Conservation (phyloP, 2,113 vertebrate species). For the Rutilus rutilus region DNA sequence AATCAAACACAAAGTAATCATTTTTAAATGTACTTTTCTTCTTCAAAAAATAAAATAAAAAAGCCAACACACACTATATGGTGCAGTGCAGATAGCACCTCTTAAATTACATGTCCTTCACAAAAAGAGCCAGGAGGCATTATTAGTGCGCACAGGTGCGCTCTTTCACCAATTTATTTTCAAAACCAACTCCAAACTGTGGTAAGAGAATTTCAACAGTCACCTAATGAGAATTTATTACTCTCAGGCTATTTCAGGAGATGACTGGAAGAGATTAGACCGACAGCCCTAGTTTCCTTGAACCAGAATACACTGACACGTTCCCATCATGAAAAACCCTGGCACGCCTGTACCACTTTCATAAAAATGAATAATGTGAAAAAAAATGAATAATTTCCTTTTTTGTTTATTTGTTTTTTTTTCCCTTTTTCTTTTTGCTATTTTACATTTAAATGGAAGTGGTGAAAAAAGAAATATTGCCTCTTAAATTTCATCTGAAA, state of each 20-base stretch:
- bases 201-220: slow-evolving; percentile 24
- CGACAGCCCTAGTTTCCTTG: slow-evolving; percentile 65
- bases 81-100: not conserved
- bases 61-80: not conserved
- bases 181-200: not conserved
- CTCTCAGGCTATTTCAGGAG: slow-evolving; percentile 18
- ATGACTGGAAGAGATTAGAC: slow-evolving; percentile 41
- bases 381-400: slow-evolving; percentile 54
- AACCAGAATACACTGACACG: slow-evolving; percentile 61
- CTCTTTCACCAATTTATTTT: not conserved
- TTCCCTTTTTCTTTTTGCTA: slow-evolving; percentile 48
- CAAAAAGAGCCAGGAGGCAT: slow-evolving; percentile 1
- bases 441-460: slow-evolving; percentile 59
- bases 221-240: slow-evolving; percentile 18
- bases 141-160: not conserved
- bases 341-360: slow-evolving; percentile 66
- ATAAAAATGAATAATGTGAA: slow-evolving; percentile 73
- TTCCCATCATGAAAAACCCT: not conserved
- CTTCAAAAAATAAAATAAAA: not conserved
- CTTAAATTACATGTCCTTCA: not conserved
- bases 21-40: not conserved
- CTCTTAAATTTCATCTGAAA: slow-evolving; percentile 78
- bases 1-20: not conserved
- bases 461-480: slow-evolving; percentile 73
- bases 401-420: not conserved